phyloP scores from a whole-genome alignment of 2,888 invertebrate species.

The Smittia sp. region DNA sequence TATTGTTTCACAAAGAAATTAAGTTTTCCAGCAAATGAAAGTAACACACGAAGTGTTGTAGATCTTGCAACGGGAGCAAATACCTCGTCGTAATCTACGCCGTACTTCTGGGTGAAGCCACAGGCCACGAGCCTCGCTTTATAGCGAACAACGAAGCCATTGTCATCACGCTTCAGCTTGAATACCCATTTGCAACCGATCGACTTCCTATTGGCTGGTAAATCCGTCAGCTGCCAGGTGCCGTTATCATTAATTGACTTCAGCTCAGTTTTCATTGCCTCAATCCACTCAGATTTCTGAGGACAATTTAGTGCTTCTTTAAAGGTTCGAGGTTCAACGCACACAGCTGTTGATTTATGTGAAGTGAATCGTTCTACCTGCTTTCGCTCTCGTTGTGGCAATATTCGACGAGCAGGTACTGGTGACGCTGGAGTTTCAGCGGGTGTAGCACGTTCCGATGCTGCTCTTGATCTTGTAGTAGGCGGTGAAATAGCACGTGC shows the following conservation, averaged over 20 bases:
- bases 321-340: constrained; percentile 34
- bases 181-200: constrained; percentile 46
- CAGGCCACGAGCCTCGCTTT: constrained; percentile 47
- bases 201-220: constrained; percentile 43
- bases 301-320: constrained; percentile 33
- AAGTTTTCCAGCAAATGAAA: background rate
- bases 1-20: constrained; percentile 43
- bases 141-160: constrained; percentile 44
- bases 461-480: too few relatives aligned
- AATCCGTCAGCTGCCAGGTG: constrained; percentile 44
- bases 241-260: constrained; percentile 42
- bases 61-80: constrained; percentile 46
- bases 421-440: too few relatives aligned
- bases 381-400: background rate
- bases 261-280: constrained; percentile 44
- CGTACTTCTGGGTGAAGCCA: constrained; percentile 46
- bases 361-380: background rate
- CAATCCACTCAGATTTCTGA: constrained; percentile 43
- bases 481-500: too few relatives aligned
- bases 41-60: background rate
- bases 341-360: background rate
- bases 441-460: too few relatives aligned
- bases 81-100: constrained; percentile 46
- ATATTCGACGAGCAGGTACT: background rate
- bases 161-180: constrained; percentile 45